Evolutionary conservation across 1,140 invertebrate species (phyloP).

Genomic region (Samia ricini): DNA sequence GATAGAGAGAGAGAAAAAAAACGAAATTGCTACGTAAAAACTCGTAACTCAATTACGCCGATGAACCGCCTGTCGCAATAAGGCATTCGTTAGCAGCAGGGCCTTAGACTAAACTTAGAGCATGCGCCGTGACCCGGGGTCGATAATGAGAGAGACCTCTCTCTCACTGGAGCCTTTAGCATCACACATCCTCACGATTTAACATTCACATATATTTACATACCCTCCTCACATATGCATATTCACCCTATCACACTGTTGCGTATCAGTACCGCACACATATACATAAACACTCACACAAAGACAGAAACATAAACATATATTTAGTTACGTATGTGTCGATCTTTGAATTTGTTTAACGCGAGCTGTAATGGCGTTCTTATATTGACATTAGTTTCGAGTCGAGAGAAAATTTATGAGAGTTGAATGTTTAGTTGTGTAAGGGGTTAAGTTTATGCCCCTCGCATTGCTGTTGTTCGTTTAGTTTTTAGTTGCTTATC

Average conservation of each 20-base stretch:
- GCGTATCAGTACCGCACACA: slow-evolving; percentile 49
- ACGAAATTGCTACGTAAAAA: slow-evolving; percentile 75
- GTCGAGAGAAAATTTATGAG: slow-evolving; percentile 73
- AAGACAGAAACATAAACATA: no score
- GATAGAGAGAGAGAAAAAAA: slow-evolving; percentile 65
- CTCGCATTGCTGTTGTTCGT: slow-evolving; percentile 55
- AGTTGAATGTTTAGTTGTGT: slow-evolving; percentile 68
- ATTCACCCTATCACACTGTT: slow-evolving; percentile 61
- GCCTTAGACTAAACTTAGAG: slow-evolving; percentile 48
- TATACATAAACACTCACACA: slow-evolving; percentile 38
- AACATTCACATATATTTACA: slow-evolving; percentile 75
- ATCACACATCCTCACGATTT: slow-evolving; percentile 74
- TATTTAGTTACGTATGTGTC: slow-evolving; percentile 22
- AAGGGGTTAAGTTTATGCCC: slow-evolving; percentile 66
- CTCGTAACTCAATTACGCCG: slow-evolving; percentile 76
- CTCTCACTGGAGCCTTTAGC: slow-evolving; percentile 55
- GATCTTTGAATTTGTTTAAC: slow-evolving; percentile 72
- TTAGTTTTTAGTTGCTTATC: slow-evolving; percentile 34
- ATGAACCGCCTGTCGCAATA: slow-evolving; percentile 73
- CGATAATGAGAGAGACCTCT: slow-evolving; percentile 73
- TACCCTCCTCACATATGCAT: slow-evolving; percentile 73
- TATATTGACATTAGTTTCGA: slow-evolving; percentile 77
- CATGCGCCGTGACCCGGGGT: slow-evolving; percentile 74
- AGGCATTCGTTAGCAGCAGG: slow-evolving; percentile 65
- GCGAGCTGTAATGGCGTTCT: slow-evolving; percentile 65